Conservation (phyloP, 1,140 invertebrate species). For the Drosophila nikananu region DNA sequence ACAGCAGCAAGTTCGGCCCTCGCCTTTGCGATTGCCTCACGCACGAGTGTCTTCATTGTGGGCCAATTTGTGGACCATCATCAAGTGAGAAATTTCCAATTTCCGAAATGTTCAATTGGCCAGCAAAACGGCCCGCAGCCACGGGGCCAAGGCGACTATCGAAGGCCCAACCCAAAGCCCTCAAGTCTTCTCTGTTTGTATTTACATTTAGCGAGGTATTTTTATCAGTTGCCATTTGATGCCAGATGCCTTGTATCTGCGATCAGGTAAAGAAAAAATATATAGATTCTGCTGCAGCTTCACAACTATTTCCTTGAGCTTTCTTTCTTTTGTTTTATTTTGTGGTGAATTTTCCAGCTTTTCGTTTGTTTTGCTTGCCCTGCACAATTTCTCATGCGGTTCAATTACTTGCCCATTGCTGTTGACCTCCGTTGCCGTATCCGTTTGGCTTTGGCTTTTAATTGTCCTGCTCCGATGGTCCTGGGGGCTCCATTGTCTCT, state of each 20-base stretch:
- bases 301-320: conserved; percentile 17
- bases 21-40: conserved; percentile 28
- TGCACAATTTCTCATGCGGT: conserved; percentile 34
- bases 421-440: conserved; percentile 32
- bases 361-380: conserved; percentile 14
- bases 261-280: conserved; percentile 20
- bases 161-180: background rate
- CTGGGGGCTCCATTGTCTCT: conserved; percentile 28
- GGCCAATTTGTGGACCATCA: conserved; percentile 76
- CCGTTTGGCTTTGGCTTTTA: conserved; percentile 42
- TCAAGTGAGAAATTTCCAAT: conserved; percentile 81
- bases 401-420: conserved; percentile 32
- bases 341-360: conserved; percentile 9
- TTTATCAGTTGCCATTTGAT: conserved; percentile 47
- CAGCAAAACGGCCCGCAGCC: conserved; percentile 74
- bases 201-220: conserved; percentile 51
- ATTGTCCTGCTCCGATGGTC: conserved; percentile 28
- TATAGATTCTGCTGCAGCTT: background rate
- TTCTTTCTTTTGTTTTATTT: background rate
- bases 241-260: conserved; percentile 36
- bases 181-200: conserved; percentile 15
- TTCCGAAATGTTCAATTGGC: conserved; percentile 82
- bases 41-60: conserved; percentile 70
- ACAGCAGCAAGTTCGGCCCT: conserved; percentile 2
- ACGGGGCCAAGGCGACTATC: conserved; percentile 46